Conservation (phyloP, 2,797 vertebrate genomes). For the Hydrophis major region DNA sequence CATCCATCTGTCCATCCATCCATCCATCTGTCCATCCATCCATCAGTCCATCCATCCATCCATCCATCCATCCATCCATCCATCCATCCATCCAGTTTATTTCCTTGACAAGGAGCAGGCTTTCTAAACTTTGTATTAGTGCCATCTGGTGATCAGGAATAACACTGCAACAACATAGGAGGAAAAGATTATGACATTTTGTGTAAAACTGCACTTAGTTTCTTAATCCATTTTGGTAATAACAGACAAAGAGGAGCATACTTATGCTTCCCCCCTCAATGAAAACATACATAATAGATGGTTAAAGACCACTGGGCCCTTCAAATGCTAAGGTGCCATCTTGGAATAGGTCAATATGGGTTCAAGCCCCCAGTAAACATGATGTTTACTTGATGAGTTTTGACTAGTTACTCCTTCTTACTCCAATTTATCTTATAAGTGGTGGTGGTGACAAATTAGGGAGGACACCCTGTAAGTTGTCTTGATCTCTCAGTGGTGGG, state of each 20-base stretch:
- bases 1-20: not conserved
- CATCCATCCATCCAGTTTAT: not conserved
- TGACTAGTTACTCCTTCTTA: not conserved
- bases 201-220: not conserved
- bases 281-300: not conserved
- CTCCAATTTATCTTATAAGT: not conserved
- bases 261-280: not conserved
- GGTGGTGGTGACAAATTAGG: not conserved
- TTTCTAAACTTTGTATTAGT: conserved; percentile 41
- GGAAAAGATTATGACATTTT: not conserved
- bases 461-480: not conserved
- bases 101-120: not conserved
- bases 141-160: conserved; percentile 53
- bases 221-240: not conserved
- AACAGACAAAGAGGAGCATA: not conserved
- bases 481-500: not conserved
- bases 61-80: not conserved
- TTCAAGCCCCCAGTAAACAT: not conserved
- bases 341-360: not conserved
- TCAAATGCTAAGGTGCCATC: not conserved
- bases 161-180: not conserved
- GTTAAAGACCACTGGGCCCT: not conserved
- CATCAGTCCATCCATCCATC: not conserved
- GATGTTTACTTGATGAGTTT: not conserved
- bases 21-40: not conserved